Evolutionary conservation across 2,113 vertebrate genomes (phyloP), one percentile per base, ranked within the genome.

Genomic region (Eulacestoma nigropectus): DNA sequence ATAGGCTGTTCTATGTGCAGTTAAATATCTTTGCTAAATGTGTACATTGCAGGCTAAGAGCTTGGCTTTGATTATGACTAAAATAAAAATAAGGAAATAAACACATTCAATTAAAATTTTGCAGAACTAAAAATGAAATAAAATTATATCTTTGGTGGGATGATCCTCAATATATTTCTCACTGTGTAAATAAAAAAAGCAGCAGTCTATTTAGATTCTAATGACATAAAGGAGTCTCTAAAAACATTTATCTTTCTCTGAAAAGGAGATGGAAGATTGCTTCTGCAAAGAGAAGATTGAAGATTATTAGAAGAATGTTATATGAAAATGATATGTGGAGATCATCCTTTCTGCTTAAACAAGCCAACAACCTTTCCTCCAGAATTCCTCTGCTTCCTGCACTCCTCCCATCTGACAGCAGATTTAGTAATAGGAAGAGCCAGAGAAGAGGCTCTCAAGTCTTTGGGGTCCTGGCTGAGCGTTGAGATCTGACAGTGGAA

Each of bases 401-500:
- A 32, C 11, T 63, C 8, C 35, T 70, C 25, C 18, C 39, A 47
- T 21, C 39, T 70, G 60, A 33, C 35, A 67, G 23, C 29, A 80
- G 35, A 47, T 59, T 72, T 26, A 56, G 16, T 30, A 56, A 33
- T 4, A 50, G 29, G 25, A 85, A 69, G 35, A 62, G 15, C 8
- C 33, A 82, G 33, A 79, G 52, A 33, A 73, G 25, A 46, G 11
- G 13, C 42, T 44, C 5, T n/a, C 4, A 37, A 50, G 3, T 13
- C 37, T 84, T 75, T 79, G 56, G 21, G 22, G 21, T 39, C 44
- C 32, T 37, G 32, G 5, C 3, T 21, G 62, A n/a, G 26, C 0
- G 0, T 2, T 46, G 16, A 59, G 44, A 46, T 13, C 13, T 87
- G 52, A 35, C 22, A 74, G 30, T 0, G 1, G 29, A 49, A 62